Percentiles rank a stretch among this genome's conserved stretches.
These are phyloP conservation scores for Penaeus monodon DNA, from an alignment of 2,888 invertebrate genomes.

Conservation along the genomic window DNA sequence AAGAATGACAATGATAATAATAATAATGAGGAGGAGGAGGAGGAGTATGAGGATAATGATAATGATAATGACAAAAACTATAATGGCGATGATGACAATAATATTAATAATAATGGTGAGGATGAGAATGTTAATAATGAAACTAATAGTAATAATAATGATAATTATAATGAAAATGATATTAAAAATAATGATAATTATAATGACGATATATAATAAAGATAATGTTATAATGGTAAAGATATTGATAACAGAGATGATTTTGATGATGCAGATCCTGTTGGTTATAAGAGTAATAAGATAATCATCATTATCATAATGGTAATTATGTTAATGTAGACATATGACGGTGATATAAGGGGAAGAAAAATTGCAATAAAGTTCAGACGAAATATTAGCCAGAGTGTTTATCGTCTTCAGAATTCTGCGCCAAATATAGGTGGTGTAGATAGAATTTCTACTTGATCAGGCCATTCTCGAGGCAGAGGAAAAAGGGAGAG, in stretches of 20 bases:
- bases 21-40: not conserved
- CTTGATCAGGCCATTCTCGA: no score
- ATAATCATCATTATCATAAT: not conserved
- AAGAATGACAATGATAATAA: not conserved
- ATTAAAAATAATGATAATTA: not conserved
- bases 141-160: not conserved
- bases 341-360: not conserved
- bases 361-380: no score
- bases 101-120: not conserved
- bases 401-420: no score
- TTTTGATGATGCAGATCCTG: no score
- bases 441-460: no score
- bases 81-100: not conserved
- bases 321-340: not conserved
- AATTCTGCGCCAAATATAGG: no score
- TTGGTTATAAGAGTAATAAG: no score
- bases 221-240: not conserved
- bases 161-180: not conserved
- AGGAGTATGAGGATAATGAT: constrained; percentile 9
- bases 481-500: not conserved
- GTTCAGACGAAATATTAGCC: no score
- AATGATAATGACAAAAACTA: not conserved
- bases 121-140: not conserved
- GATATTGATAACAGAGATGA: not conserved
- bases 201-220: not conserved